These are phyloP conservation scores for Proterorhinus semilunaris DNA, from an alignment of 2,113 vertebrate species.

Conservation along the genomic window DNA sequence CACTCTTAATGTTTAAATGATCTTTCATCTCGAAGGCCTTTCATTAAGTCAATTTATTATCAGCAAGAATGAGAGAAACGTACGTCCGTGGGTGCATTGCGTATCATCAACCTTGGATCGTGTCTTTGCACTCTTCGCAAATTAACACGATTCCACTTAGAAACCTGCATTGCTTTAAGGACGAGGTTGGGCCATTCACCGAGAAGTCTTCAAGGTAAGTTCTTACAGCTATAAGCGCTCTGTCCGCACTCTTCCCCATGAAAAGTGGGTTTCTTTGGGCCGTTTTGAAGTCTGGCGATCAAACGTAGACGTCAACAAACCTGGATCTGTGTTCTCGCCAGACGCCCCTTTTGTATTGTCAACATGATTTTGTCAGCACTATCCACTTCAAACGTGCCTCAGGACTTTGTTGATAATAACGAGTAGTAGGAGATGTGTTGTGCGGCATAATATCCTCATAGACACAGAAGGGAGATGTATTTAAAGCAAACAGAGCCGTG, in stretches of 20 bases:
- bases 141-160: constrained; percentile 40
- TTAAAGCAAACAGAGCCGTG: not conserved
- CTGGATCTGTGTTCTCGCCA: constrained; percentile 18
- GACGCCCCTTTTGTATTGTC: constrained; percentile 33
- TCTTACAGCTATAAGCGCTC: constrained; percentile 18
- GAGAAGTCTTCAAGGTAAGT: constrained; percentile 41
- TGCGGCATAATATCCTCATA: not conserved
- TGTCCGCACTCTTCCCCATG: constrained; percentile 35
- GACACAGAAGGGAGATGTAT: not conserved
- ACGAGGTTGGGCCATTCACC: constrained; percentile 44
- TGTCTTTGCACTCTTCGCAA: constrained; percentile 45
- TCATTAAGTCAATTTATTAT: constrained; percentile 26
- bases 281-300: constrained; percentile 44
- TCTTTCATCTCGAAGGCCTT: constrained; percentile 6
- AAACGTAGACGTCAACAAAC: constrained; percentile 48
- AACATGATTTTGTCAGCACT: constrained; percentile 29
- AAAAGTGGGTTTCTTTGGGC: constrained; percentile 35
- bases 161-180: constrained; percentile 22
- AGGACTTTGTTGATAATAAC: constrained; percentile 15
- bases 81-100: constrained; percentile 35
- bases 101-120: constrained; percentile 25
- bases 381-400: constrained; percentile 15
- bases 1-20: too few species aligned
- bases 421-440: constrained; percentile 1
- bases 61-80: not conserved